These are phyloP conservation scores for Crocallis elinguaria DNA, from an alignment of 2,888 invertebrate species.

Conservation along the genomic window DNA sequence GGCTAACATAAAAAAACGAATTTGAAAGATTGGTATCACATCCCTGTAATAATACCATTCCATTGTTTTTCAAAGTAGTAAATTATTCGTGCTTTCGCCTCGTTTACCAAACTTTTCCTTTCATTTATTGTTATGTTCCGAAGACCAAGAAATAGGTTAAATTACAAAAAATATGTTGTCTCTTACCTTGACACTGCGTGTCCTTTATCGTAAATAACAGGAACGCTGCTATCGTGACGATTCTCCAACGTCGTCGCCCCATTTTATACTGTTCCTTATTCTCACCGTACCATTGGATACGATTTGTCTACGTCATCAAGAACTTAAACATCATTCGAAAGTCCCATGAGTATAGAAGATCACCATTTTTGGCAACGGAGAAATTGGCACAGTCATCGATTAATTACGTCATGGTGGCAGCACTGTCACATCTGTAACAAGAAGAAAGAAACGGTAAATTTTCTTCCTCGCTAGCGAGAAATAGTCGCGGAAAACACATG, in stretches of 20 bases:
- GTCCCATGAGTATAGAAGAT: constrained; percentile 46
- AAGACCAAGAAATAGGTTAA: no score
- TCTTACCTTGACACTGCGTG: constrained; percentile 76
- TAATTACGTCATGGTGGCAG: constrained; percentile 54
- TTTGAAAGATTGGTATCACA: no score
- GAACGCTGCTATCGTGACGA: constrained; percentile 73
- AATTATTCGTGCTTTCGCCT: no score
- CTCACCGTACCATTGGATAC: constrained; percentile 77
- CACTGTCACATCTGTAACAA: constrained; percentile 73
- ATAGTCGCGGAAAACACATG: constrained; percentile 35
- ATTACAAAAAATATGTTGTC: constrained; percentile 3
- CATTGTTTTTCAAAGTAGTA: no score
- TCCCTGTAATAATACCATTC: no score
- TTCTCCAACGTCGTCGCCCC: constrained; percentile 79
- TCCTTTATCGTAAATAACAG: constrained; percentile 73
- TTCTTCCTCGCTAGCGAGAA: constrained; percentile 9
- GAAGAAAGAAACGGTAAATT: constrained; percentile 39
- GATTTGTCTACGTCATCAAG: constrained; percentile 39
- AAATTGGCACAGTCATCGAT: constrained; percentile 55
- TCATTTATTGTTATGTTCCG: no score
- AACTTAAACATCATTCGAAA: constrained; percentile 53
- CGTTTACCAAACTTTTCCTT: no score
- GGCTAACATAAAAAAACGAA: no score
- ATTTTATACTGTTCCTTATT: constrained; percentile 58
- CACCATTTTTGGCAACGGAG: constrained; percentile 57